Evolutionary conservation across 1,140 invertebrate species (phyloP).

Genomic region (Philotrypesis tridentata): DNA sequence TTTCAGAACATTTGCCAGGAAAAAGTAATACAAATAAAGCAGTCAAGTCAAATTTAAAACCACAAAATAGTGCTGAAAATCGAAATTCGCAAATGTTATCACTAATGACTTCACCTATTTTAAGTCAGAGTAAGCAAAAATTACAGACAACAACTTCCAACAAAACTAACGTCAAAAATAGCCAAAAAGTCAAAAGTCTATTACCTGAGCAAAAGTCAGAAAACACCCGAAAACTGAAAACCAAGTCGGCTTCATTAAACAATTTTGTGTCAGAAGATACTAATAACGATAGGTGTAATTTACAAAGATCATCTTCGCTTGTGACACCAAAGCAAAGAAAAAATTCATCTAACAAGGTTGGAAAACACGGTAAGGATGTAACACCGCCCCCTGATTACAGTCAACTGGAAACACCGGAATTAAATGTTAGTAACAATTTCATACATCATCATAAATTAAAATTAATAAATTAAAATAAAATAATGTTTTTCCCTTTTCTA

Average conservation of each 20-base stretch:
- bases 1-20: background rate
- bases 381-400: constrained; percentile 69
- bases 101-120: constrained; percentile 27
- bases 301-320: constrained; percentile 5
- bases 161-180: background rate
- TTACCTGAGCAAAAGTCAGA: background rate
- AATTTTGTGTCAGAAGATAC: constrained; percentile 12
- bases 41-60: background rate
- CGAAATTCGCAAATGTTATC: background rate
- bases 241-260: constrained; percentile 39
- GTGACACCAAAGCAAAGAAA: constrained; percentile 13
- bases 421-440: constrained; percentile 55
- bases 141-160: background rate
- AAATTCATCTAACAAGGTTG: background rate
- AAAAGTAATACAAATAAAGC: background rate
- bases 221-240: constrained; percentile 25
- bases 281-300: background rate
- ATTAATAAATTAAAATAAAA: background rate
- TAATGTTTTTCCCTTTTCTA: constrained; percentile 55
- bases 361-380: constrained; percentile 44
- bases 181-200: background rate
- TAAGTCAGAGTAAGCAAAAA: constrained; percentile 20
- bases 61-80: background rate
- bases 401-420: constrained; percentile 65
- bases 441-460: background rate